Evolutionary conservation across 2,113 vertebrate species (phyloP), one percentile per base, ranked within the genome.

Genomic region (Formicarius rufipectus): DNA sequence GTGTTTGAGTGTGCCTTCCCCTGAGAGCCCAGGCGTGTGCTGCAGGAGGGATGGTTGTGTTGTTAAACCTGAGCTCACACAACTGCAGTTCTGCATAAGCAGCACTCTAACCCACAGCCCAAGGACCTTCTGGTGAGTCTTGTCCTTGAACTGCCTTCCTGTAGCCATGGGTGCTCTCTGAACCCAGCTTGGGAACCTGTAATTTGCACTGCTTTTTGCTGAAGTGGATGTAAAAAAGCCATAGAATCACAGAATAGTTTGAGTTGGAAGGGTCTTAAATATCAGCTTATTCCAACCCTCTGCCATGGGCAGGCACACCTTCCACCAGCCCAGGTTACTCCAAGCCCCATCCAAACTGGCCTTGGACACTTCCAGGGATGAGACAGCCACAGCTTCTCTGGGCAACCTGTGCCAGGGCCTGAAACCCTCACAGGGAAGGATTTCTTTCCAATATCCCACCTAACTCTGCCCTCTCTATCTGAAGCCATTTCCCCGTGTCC

Each of bases 301-400:
- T 45, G 60, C 16, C 24, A 4, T 40, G n/a, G 31, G 5, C 39
- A 68, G 53, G 20, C 30, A 15, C 62, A 47, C 30, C 7, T 62
- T 22, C 39, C 71, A 27, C 30, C 35, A 2, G 0, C 3, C 40
- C 47, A 68, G 2, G 1, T 3, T 60, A 17, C 11, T 76, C 30
- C 62, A 53, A 40, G 16, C 20, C 24, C 24, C 0, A 1, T 68
- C 45, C 62, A 83, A 0, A 24, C 40, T 69, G 62, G 21, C 39
- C 62, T 53, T 47, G n/a, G 4, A 27, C 30, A 55, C 18, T 76
- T 15, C 13, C 47, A 62, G 21, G 6, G 17, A 23, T 30, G 60
- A 33, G 7, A 8, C 52, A 74, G 12, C 23, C 37, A 45, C 45
- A 60, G 7, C 33, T 59, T 9, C 27, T 24, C 69, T 59, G 69